These are phyloP conservation scores for Magallana angulata DNA, from an alignment of 1,140 invertebrate species.

Conservation along the genomic window DNA sequence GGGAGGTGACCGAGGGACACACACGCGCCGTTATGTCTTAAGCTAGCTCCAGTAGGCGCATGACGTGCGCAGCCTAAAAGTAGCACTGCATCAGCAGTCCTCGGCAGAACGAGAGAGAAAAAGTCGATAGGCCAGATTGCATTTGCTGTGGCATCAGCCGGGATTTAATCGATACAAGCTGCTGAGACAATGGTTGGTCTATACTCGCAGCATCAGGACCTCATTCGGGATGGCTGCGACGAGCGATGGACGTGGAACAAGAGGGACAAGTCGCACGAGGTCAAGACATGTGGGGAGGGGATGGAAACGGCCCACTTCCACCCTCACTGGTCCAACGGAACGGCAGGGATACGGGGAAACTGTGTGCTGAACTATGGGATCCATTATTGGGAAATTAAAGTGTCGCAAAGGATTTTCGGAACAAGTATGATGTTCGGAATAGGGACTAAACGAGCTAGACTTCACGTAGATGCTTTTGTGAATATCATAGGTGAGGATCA, in stretches of 20 bases:
- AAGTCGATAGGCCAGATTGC: conserved; percentile 10
- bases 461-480: conserved; percentile 85
- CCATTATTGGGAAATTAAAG: conserved; percentile 86
- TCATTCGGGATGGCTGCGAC: conserved; percentile 80
- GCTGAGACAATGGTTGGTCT: conserved; percentile 37
- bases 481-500: conserved; percentile 87
- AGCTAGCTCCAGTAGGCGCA: background rate
- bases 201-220: conserved; percentile 41
- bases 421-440: conserved; percentile 90
- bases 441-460: conserved; percentile 83
- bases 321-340: conserved; percentile 88
- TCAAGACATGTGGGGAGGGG: conserved; percentile 82
- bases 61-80: conserved; percentile 5
- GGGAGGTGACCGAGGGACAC: conserved; percentile 16
- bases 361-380: conserved; percentile 83
- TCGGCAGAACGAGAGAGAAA: conserved; percentile 8
- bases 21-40: background rate
- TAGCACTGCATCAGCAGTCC: background rate
- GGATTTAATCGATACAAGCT: conserved; percentile 26
- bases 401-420: conserved; percentile 86
- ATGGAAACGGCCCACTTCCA: conserved; percentile 82
- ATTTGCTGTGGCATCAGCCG: background rate
- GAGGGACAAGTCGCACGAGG: conserved; percentile 84
- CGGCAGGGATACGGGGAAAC: conserved; percentile 85
- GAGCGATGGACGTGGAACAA: conserved; percentile 86